Evolutionary conservation across 2,888 invertebrate genomes (phyloP), one percentile per base, ranked within the genome.

Genomic region (Stenoptilia bipunctidactyla): DNA sequence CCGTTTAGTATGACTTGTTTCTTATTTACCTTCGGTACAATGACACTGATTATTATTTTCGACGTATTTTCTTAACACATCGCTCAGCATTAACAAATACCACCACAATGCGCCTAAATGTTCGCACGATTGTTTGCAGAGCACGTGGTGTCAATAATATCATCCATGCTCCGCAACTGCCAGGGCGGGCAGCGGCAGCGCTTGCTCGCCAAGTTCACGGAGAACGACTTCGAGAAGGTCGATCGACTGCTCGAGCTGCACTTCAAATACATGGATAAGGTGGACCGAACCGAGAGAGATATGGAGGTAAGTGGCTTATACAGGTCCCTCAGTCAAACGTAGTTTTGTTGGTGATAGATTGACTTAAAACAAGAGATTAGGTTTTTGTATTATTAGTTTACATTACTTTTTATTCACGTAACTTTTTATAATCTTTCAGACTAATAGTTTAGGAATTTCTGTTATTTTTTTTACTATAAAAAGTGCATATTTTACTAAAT

Each of bases 191-290:
- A 98, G 57, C 85, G 97, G 20, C 94, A 96, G 63, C 84, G 99
- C 43, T 80, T 99, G 40, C 77, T 99, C 12, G 92, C 92, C 51
- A 99, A 99, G 84, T 99, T 99, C 66, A 92, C 92, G 0, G 99
- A 99, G 76, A 97, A 97, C 61, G 98, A 99, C 69, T 93, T 96
- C 56, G 98, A 98, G 70, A 99, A 99, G 82, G 96, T 99, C 0
- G 99, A 99, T 71, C 85, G 99, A 45, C 85, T 99, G 34, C 85
- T 99, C 65, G 99, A 99, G 70, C 80, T 99, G 46, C 98, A 99
- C 77, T 95, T 98, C 62, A 97, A 98, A 66, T 99, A 98, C 73
- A 87, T 96, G 67, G 96, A 96, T 55, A 96, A 96, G 80, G 95
- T 98, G 0, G 92, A 96, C 56, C 82, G 88, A 37, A 88, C 93